Conservation (phyloP, 2,797 vertebrate genomes). For the Clamator glandarius region DNA sequence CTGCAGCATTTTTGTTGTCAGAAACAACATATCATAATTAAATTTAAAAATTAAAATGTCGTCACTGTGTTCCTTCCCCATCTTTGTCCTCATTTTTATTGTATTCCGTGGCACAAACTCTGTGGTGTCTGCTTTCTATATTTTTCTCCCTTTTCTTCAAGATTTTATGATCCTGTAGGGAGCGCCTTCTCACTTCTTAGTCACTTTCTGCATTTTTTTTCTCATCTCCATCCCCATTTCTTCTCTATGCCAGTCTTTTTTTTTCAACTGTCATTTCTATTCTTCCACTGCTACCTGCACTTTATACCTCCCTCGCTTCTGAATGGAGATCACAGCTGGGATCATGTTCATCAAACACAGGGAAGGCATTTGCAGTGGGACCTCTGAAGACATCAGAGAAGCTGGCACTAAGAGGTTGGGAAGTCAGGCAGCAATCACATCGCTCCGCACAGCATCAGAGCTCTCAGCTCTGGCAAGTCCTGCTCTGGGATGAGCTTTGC, state of each 20-base stretch:
- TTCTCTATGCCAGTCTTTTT: not conserved
- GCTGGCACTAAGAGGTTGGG: not conserved
- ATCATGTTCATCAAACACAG: rapidly evolving
- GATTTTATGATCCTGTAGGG: not conserved
- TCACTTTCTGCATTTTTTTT: not conserved
- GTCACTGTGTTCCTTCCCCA: not conserved
- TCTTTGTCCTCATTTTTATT: not conserved
- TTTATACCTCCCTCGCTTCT: not conserved
- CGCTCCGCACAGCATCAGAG: not conserved
- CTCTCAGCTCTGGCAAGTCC: not conserved
- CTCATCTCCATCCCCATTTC: not conserved
- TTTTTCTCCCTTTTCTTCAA: not conserved
- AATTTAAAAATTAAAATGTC: conserved; percentile 20
- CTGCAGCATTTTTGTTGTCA: not conserved
- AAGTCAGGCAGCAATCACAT: not conserved
- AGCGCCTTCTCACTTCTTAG: not conserved
- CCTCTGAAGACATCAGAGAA: not conserved
- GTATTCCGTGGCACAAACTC: not conserved
- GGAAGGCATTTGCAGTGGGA: not conserved
- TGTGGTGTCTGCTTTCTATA: not conserved
- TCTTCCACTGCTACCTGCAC: not conserved
- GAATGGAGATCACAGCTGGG: not conserved
- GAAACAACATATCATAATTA: conserved; percentile 16
- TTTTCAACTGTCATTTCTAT: not conserved
- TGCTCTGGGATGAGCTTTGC: not conserved